Evolutionary conservation across 35 echinoderm and acorn worm genomes (phyloP), one percentile per base, ranked within the genome.

Genomic region (Anneissia japonica): DNA sequence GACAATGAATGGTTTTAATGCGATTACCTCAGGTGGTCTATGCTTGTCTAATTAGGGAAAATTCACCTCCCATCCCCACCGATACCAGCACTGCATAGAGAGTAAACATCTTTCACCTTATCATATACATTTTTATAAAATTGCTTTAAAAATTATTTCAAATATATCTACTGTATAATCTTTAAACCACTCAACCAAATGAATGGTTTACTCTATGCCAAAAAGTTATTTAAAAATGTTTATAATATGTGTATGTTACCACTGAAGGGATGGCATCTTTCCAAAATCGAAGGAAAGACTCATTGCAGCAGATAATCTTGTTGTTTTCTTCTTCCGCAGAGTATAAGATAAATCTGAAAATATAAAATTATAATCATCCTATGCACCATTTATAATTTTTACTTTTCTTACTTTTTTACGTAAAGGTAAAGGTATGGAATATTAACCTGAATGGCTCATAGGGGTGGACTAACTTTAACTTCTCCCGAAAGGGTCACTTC

Each of bases 231-330:
- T n/a, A n/a, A n/a, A n/a, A n/a, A n/a, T n/a, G n/a, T n/a, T n/a
- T n/a, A n/a, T n/a, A n/a, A n/a, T n/a, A n/a, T n/a, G n/a, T n/a
- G n/a, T n/a, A n/a, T n/a, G 29, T 91, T 81, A 91, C 89, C 38
- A 41, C 13, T 21, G 82, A 26, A 35, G 76, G 32, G 36, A 83
- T 64, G 7, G 51, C 51, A 19, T 64, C 40, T 43, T 86, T 85
- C 91, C 91, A 93, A 46, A 93, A 93, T 6, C 81, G 83, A 46
- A 74, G 74, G 82, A 93, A 93, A 31, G 80, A 37, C 10, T 93
- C 91, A 74, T 21, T 46, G 75, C 87, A 93, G 37, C 79, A 39
- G 31, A 89, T 85, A 32, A 85, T 86, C 30, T 93, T 93, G 72
- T 84, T 89, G 56, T 89, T 77, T 36, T 93, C 91, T 30, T 88